Base-by-base conservation (phyloP, 2,888 invertebrate species). In the Microctonus brassicae region DNA sequence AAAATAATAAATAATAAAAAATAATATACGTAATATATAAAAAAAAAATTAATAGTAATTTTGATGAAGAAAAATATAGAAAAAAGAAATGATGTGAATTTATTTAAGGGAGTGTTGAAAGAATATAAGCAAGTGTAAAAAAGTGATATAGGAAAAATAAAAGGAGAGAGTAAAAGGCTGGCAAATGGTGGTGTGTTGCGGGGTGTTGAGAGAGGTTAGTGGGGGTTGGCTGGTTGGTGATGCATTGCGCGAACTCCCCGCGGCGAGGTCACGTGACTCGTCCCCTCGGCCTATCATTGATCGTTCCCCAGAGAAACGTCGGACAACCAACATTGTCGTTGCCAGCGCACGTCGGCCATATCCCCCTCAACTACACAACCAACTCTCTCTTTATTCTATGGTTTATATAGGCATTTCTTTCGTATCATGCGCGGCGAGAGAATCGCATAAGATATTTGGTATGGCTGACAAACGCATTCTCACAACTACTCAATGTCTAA, bases 231-330 rank as follows among this genome's bases (percentile, higher is more conserved):
- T 84, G 83, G 84, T 82, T 83, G 84, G 83, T 84, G 86, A 86
- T 86, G 86, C 86, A 86, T 86, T 85, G 85, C 85, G 86, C 84
- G 84, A 83, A 84, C 85, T 85, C 84, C 84, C 83, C 83, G 84
- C 81, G 82, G 84, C 80, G 79, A 77, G 85, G 84, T 86, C 86
- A 86, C 85, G 86, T 86, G 86, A 85, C 82, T 81, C 82, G 80
- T 81, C 82, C 82, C 83, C 81, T 82, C 80, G 83, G 82, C 84
- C 85, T 84, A 84, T 85, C 86, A 86, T 86, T 84, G 86, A 86
- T 86, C 86, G 85, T 84, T 85, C 84, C 86, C 85, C 82, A 83
- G 86, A 86, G 86, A 79, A 84, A 83, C 84, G 85, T 82, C 79
- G 81, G 85, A 83, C 83, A 82, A 47, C 47, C 81, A 81, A 82